Conservation (phyloP, 2,113 vertebrate genomes). For the Chloebia gouldiae region DNA sequence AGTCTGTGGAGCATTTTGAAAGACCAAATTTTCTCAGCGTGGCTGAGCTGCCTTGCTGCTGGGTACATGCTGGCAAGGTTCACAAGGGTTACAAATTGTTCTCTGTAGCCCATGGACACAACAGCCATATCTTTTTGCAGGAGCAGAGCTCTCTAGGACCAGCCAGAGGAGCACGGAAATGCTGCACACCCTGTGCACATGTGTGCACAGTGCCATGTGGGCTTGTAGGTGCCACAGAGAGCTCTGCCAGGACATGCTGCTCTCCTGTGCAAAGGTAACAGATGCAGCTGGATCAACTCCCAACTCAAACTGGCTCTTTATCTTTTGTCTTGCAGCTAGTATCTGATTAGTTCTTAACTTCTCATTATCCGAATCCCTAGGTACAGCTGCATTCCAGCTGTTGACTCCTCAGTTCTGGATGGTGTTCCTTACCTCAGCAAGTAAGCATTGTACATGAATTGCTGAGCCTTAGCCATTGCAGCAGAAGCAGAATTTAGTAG, state of each 20-base stretch:
- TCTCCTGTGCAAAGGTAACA: accelerated
- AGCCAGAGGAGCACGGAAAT: not conserved
- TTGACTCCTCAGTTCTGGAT: not conserved
- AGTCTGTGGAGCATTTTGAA: not conserved
- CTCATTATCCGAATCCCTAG: not conserved
- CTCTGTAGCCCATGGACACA: not conserved
- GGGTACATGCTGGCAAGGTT: not conserved
- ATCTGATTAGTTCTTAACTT: not conserved
- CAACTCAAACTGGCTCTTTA: not conserved
- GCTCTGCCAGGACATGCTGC: not conserved
- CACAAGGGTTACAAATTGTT: not conserved
- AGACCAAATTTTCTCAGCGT: not conserved
- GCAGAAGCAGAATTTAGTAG: not conserved
- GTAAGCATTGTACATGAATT: not conserved
- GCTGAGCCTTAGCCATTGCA: not conserved
- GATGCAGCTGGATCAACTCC: not conserved
- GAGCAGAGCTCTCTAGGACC: not conserved
- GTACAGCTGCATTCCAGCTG: not conserved
- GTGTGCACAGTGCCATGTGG: not conserved
- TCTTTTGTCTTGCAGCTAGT: not conserved
- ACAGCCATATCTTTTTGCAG: not conserved
- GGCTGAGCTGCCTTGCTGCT: not conserved
- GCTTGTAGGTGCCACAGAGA: not conserved
- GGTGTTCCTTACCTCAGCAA: not conserved
- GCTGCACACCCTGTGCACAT: no score